Conservation (phyloP, 2,113 vertebrate genomes). For the Prochilodus magdalenae region DNA sequence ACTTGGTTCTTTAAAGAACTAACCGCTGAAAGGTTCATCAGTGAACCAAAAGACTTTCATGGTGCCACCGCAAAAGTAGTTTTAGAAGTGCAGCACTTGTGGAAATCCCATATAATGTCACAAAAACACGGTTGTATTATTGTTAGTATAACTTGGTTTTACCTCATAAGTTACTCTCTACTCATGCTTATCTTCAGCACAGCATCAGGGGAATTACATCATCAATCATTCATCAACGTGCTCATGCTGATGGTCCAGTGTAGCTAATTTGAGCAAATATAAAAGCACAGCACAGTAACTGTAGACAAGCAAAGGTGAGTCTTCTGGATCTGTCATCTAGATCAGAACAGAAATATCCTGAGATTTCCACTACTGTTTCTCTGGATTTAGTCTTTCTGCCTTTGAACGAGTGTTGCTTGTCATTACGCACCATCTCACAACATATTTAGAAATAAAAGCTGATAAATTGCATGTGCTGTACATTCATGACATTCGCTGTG, state of each 20-base stretch:
- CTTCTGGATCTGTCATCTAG: background rate
- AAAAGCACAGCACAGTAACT: background rate
- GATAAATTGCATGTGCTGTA: background rate
- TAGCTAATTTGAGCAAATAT: background rate
- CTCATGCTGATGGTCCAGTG: background rate
- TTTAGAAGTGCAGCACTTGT: background rate
- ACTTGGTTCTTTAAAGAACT: too few species aligned
- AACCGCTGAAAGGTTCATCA: background rate
- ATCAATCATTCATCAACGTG: too few species aligned
- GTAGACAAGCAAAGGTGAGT: background rate
- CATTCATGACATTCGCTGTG: slow-evolving; percentile 24
- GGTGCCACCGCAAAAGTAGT: too few species aligned
- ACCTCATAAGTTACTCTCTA: background rate
- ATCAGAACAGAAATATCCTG: background rate
- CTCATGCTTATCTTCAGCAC: too few species aligned
- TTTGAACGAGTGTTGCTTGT: background rate
- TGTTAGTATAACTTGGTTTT: background rate
- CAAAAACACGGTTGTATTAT: background rate
- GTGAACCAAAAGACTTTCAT: background rate
- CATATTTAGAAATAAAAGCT: background rate
- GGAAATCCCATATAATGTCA: background rate
- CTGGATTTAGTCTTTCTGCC: background rate
- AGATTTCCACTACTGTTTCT: background rate
- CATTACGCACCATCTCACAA: slow-evolving; percentile 19
- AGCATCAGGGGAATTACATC: too few species aligned